Evolutionary conservation across 2,888 invertebrate species (phyloP), one percentile per base, ranked within the genome.

Genomic region (Ophonus ardosiacus): DNA sequence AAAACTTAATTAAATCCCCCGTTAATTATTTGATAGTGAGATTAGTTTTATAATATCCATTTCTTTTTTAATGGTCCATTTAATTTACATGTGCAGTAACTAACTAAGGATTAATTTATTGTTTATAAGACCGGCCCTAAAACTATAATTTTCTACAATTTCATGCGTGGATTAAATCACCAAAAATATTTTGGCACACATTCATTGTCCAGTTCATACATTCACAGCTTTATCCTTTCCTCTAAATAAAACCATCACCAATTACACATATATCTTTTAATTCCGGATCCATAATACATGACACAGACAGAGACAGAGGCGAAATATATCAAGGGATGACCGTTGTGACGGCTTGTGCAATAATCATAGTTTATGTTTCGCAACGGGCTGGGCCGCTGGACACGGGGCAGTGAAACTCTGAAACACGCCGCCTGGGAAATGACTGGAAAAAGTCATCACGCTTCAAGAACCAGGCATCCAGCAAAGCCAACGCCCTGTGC

Each of bases 391-490:
- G 18, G 63, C 63, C 10, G 24, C 24, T n/a, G n/a, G n/a, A n/a
- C n/a, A n/a, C n/a, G n/a, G 68, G 17, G 68, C 38, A n/a, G 68
- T n/a, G 38, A 7, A 15, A 6, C n/a, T n/a, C 31, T n/a, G 68
- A 68, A 31, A 68, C 68, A 38, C 24, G 68, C 38, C 68, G 24
- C 68, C 15, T 24, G 68, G 68, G 68, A 68, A 68, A 68, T 68
- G 68, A 68, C 68, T n/a, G 31, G 63, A 63, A 68, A 68, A 68
- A 68, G 31, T 68, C 68, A 68, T 68, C 68, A 38, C 68, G 68
- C 63, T 63, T 63, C 63, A 68, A 68, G 68, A 63, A 63, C 59
- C 59, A 59, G 59, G 31, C 59, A 56, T 56, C 56, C 7, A n/a
- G 31, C 31, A 1, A 31, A 13, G 56, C 17, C 59, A 8, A 15